Evolutionary conservation across 2,113 vertebrate genomes (phyloP), one percentile per base, ranked within the genome.

Genomic region (Turnix velox): DNA sequence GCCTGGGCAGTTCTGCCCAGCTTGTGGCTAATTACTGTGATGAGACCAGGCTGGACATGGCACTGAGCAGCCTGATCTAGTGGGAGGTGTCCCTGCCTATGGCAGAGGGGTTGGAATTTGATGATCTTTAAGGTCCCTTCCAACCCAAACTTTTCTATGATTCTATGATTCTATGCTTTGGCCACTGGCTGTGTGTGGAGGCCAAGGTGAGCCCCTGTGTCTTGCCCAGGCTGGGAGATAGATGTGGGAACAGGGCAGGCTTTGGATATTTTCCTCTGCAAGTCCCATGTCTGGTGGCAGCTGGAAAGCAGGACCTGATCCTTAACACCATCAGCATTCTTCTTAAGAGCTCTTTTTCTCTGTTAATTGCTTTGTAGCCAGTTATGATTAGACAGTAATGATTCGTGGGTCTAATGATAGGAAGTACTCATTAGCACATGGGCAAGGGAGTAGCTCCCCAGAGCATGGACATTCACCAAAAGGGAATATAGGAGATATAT

Each of bases 371-470:
- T 75, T 82, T 87, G 58, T 82, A 93, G 33, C 57, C 69, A 46
- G 5, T 84, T 93, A 51, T 79, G 91, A 91, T 92, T 88, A 79
- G 89, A 40, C 54, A 71, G 89, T 84, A 87, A 65, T 94, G 69
- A 92, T 68, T 93, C 57, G 43, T 72, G 61, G 40, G 66, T 82
- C 69, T 84, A 69, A 45, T 75, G 87, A 94, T 57, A 79, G 87
- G 81, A 84, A 89, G 35, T 84, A 14, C 37, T 95, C 87, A 91
- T 87, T 87, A 84, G 62, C 84, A 87, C 28, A 10, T n/a, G 74
- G 89, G 61, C 84, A 81, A 84, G 52, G 61, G 84, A 93, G 73
- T 77, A 88, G 94, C 3, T 91, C 91, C 80, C 91, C 84, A 35
- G 86, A 95, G 93, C 76, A 42, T 1, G 31, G 87, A 28, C 14